Evolutionary conservation across 2,113 vertebrate species (phyloP).

Genomic region (human): GRCh38 chr16:68025001-68025500

Average conservation of each 20-base stretch:
- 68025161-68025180: background rate
- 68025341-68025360: background rate
- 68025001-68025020: background rate
- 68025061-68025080: background rate
- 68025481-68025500: slow-evolving; percentile 14
- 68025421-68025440: background rate
- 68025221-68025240: no score
- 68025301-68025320: no score
- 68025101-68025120: background rate
- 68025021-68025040: background rate
- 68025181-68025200: background rate
- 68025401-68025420: slow-evolving; percentile 30
- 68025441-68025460: background rate
- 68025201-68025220: no score
- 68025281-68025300: no score
- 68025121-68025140: background rate
- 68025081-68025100: background rate
- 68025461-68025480: background rate
- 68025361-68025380: background rate
- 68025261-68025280: no score
- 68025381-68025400: background rate
- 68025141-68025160: slow-evolving; percentile 7
- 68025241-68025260: no score
- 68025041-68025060: background rate
- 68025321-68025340: no score